Evolutionary conservation across 2,888 invertebrate genomes (phyloP), one percentile per base, ranked within the genome.

Genomic region (Stenchaetothrips biformis): DNA sequence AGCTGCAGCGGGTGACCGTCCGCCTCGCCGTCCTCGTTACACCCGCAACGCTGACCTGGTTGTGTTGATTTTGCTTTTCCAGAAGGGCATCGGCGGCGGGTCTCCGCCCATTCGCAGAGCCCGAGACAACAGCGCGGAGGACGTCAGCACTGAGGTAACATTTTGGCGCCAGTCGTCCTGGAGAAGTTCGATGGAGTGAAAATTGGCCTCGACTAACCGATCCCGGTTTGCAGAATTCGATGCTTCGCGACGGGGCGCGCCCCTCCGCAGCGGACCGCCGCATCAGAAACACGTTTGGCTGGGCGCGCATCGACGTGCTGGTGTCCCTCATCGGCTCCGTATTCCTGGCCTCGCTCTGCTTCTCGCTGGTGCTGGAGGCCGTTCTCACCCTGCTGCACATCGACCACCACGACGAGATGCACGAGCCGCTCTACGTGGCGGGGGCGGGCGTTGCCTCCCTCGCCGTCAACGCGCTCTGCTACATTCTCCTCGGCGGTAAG

Each of bases 221-320:
- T 78, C 59, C 78, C 77, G 25, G 21, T 49, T 83, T 83, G 79
- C 85, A 89, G 89, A 87, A 89, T 85, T 87, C 88, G 84, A 89
- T 85, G 83, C 90, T 86, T 7, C 67, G 67, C 67, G 67, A 74
- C 9, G 25, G 67, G 25, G 25, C 25, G 21, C 21, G 67, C 67
- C 8, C 25, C 67, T 74, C 82, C 1, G 82, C 81, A 67, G 80
- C 81, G 9, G 94, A 93, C 83, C 88, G 88, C 62, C 89, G 89
- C 82, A 88, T 96, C 81, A 92, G 93, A 82, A 96, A 96, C 86
- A 97, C 96, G 0, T 97, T 97, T 84, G 96, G 96, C 11, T 96
- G 96, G 96, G 94, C 95, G 4, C 91, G 96, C 82, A 93, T 96
- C 80, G 95, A 96, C 84, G 93, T 96, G n/a, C 89, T 96, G 9